phyloP scores from a whole-genome alignment of 2,888 invertebrate genomes.

The Cantharis rustica region DNA sequence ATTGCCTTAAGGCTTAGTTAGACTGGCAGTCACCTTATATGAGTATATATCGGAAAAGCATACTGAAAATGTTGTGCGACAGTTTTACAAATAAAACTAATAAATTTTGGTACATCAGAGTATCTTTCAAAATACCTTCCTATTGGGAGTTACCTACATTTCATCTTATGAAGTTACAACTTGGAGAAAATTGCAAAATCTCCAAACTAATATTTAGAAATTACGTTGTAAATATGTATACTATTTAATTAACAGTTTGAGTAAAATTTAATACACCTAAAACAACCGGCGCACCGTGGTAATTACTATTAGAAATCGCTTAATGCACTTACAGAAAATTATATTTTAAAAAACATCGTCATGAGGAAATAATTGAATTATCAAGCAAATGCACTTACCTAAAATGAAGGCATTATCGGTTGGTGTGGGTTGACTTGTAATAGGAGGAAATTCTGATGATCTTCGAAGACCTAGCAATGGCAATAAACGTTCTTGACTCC shows the following conservation, averaged over 20 bases:
- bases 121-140: no score
- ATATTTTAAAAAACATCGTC: background rate
- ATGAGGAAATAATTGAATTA: background rate
- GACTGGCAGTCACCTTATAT: background rate
- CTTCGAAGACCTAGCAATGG: conserved; percentile 66
- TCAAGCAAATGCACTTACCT: conserved; percentile 51
- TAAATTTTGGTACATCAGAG: background rate
- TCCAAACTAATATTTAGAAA: background rate
- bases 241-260: background rate
- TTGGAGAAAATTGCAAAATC: background rate
- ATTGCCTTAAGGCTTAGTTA: background rate
- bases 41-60: background rate
- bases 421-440: conserved; percentile 56
- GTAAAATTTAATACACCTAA: background rate
- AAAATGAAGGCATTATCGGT: conserved; percentile 63
- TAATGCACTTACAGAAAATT: background rate
- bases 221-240: background rate
- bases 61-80: background rate
- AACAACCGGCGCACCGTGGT: background rate
- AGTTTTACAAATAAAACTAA: background rate
- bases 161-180: background rate
- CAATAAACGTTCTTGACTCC: conserved; percentile 73
- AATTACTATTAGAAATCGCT: background rate
- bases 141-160: background rate
- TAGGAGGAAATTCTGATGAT: conserved; percentile 56